Base-by-base conservation (phyloP, 2,888 invertebrate genomes). In the Dione vanillae region DNA sequence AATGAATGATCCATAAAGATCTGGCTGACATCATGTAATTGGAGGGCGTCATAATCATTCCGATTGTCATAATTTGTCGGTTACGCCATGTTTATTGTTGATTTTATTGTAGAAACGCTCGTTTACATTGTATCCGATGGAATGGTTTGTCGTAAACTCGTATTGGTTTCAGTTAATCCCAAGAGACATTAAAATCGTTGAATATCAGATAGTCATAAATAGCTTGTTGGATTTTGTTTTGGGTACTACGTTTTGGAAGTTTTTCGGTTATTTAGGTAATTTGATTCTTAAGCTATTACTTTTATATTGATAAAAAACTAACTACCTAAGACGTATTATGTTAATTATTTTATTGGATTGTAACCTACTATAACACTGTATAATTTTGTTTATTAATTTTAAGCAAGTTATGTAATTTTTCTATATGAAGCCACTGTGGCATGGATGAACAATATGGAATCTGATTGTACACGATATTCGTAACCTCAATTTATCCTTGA, bases 61-160 rank as follows among this genome's bases (percentile, higher is more conserved):
- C 78, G 75, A 80, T 80, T 79, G 82, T 83, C 80, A 85, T 85
- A 85, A 87, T 86, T 83, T 81, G 82, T 78, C 76, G 76, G 78
- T 79, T 79, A 78, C 80, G 77, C 79, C 75, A 81, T 83, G 83
- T 87, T 87, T 85, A 85, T 85, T 78, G 82, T 79, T 80, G 80
- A 83, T 87, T 88, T 85, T 86, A 87, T 86, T 86, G 82, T 82
- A 19, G 49, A 37, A 64, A 27, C 59, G 52, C 51, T 76, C 77
- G 71, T 77, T 77, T 76, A 79, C 68, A 74, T 67, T 65, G 79
- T 80, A 82, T 81, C 79, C 83, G 79, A 86, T 86, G 85, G 86
- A 85, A 78, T 80, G 76, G 81, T 80, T 78, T 78, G 78, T 54
- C 68, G 65, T 86, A 82, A 85, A 82, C 76, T 65, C 66, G 67